Evolutionary conservation across 2,113 vertebrate genomes (phyloP).

Genomic region (Craseonycteris thonglongyai): DNA sequence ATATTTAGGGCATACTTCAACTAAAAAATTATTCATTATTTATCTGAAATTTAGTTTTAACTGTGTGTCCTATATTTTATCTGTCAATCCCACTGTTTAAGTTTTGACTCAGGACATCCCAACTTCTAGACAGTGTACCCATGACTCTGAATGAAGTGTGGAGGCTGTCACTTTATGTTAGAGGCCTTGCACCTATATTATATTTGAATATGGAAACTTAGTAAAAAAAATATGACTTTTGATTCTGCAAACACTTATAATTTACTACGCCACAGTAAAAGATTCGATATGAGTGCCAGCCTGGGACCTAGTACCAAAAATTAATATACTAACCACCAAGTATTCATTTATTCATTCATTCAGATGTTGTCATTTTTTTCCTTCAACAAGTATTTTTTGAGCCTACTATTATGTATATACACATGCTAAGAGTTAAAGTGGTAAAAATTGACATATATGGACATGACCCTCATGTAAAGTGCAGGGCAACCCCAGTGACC

Average conservation of each 20-base stretch:
- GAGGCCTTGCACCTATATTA: neutral
- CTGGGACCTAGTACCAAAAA: neutral
- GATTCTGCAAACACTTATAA: neutral
- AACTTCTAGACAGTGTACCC: neutral
- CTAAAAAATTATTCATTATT: neutral
- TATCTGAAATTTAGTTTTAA: neutral
- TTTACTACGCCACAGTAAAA: neutral
- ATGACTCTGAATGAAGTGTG: neutral
- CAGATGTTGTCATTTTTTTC: neutral
- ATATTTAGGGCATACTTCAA: neutral
- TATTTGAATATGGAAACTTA: neutral
- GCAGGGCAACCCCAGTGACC: neutral
- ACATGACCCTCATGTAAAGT: neutral
- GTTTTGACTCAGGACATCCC: neutral
- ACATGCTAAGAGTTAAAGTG: neutral
- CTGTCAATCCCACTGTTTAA: neutral
- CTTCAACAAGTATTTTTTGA: neutral
- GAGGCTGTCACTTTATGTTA: neutral
- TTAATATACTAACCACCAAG: neutral
- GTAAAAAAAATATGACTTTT: neutral
- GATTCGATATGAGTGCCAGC: neutral
- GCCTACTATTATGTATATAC: neutral
- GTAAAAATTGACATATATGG: neutral
- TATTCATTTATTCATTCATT: neutral
- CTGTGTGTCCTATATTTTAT: neutral